Percentiles rank a stretch among this genome's conserved stretches.
Evolutionary conservation across 2,888 invertebrate genomes (phyloP).

Genomic region (Girardia tigrina): DNA sequence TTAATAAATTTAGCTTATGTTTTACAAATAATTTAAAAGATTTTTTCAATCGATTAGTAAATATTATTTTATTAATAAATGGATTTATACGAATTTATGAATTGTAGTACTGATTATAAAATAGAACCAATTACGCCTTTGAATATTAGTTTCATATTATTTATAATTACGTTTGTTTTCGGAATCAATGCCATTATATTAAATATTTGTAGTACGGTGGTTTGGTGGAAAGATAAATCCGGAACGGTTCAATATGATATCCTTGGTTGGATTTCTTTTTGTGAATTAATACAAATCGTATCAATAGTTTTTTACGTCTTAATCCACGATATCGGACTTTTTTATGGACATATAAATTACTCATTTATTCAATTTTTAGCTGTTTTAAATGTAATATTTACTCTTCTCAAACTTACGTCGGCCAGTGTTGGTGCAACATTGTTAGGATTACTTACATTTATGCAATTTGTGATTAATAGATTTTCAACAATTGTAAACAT

Average conservation of each 20-base stretch:
- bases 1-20: too few species aligned
- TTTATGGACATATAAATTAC: not conserved
- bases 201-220: not conserved
- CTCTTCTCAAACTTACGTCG: not conserved
- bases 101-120: not conserved
- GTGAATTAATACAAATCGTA: not conserved
- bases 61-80: too few species aligned
- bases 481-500: not conserved
- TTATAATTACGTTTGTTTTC: not conserved
- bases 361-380: not conserved
- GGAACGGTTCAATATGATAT: not conserved
- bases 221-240: not conserved
- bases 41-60: too few species aligned
- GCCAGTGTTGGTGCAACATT: not conserved
- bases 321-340: not conserved
- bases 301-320: not conserved
- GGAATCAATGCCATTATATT: not conserved
- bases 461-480: not conserved
- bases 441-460: not conserved
- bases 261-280: constrained; percentile 8
- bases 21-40: too few species aligned
- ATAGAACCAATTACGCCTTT: not conserved
- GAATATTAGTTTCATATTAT: not conserved
- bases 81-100: not conserved
- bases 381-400: not conserved